Percentiles rank a stretch among this genome's conserved stretches.
Evolutionary conservation across 2,113 vertebrate species (phyloP).

Genomic region (Actenoides hombroni): DNA sequence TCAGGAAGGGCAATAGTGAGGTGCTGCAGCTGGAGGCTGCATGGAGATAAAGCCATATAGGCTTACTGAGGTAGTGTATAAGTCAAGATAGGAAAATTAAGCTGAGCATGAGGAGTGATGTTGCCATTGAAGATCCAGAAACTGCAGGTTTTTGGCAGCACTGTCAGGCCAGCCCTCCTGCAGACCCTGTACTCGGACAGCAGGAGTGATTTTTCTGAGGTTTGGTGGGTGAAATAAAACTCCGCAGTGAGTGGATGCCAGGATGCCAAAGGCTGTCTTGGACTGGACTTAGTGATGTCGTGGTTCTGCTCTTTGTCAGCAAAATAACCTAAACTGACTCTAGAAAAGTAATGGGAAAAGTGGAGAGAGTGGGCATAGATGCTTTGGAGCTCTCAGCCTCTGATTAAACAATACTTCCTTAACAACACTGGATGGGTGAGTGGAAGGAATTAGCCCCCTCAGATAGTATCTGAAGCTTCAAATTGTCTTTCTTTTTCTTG

Average conservation of each 20-base stretch:
- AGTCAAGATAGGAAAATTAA: neutral
- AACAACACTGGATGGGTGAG: neutral
- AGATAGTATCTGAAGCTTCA: neutral
- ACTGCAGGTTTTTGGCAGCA: fast-evolving
- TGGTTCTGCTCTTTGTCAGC: neutral
- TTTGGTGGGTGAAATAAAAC: neutral
- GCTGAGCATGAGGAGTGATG: neutral
- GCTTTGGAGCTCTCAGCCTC: neutral
- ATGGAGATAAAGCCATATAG: neutral
- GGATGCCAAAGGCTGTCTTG: neutral
- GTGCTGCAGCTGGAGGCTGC: neutral
- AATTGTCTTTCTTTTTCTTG: neutral
- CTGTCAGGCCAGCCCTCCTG: neutral
- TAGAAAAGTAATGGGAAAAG: neutral
- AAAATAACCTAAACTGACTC: neutral
- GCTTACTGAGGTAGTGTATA: neutral
- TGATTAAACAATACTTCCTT: neutral
- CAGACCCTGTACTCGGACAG: fast-evolving
- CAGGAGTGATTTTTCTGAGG: neutral
- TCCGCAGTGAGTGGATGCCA: neutral
- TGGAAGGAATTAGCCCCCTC: neutral
- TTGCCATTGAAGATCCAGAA: neutral
- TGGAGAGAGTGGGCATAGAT: neutral
- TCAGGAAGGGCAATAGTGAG: neutral
- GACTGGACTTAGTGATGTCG: neutral